Conservation (phyloP, 2,113 vertebrate species). For the Heptranchias perlo region DNA sequence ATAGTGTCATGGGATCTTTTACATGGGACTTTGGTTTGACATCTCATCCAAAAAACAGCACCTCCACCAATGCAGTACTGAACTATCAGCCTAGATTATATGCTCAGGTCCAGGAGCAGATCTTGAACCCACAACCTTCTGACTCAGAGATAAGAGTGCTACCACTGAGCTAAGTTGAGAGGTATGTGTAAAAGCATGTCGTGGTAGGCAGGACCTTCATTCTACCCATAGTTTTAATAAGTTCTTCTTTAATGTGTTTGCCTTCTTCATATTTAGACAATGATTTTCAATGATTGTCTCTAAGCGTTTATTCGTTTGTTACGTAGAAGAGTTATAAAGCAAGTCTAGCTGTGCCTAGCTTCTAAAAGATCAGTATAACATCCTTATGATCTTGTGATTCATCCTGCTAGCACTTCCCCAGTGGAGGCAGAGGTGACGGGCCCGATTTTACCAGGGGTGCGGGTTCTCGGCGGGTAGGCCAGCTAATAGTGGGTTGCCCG, state of each 20-base stretch:
- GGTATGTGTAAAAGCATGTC: too few species aligned
- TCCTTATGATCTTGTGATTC: background rate
- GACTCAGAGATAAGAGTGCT: background rate
- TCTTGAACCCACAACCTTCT: background rate
- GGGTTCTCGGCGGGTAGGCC: too few species aligned
- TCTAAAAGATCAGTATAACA: background rate
- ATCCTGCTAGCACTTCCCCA: background rate
- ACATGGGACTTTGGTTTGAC: background rate
- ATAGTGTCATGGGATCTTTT: background rate
- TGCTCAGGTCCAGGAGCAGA: background rate
- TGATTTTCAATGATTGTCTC: background rate
- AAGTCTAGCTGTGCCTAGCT: background rate
- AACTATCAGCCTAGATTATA: background rate
- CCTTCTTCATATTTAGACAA: background rate
- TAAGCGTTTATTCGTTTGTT: background rate
- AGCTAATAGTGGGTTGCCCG: too few species aligned
- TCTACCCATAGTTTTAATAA: background rate
- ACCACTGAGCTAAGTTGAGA: background rate
- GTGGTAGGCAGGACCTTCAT: background rate
- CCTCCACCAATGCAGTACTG: background rate
- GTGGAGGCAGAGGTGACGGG: background rate
- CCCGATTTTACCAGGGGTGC: too few species aligned
- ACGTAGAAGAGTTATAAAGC: background rate
- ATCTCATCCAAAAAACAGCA: background rate
- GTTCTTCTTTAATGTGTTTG: background rate